These are phyloP conservation scores for Drosophila vallismaia DNA, from an alignment of 2,888 invertebrate species.

Conservation along the genomic window DNA sequence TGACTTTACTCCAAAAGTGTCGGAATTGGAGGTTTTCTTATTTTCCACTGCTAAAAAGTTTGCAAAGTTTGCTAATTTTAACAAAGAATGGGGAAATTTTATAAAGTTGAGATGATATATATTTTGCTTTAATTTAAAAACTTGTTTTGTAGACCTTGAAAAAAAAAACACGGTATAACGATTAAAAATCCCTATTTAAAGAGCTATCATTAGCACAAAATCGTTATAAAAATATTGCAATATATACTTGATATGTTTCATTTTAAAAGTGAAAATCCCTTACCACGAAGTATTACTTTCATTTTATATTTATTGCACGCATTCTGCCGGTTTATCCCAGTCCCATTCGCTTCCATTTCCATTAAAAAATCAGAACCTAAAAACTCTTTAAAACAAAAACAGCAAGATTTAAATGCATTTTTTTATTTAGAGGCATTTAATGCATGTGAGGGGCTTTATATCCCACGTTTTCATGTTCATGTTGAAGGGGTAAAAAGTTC, in stretches of 20 bases:
- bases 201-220: neutral
- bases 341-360: conserved; percentile 3
- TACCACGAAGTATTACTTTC: conserved; percentile 16
- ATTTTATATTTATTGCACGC: conserved; percentile 37
- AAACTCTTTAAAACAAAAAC: conserved; percentile 7
- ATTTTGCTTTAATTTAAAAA: too few relatives aligned
- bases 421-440: conserved; percentile 17
- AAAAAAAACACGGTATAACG: neutral
- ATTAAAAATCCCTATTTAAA: neutral
- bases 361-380: conserved; percentile 15
- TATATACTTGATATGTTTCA: neutral
- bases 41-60: neutral
- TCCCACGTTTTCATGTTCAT: neutral
- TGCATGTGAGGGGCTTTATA: conserved; percentile 3
- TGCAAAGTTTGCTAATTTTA: neutral
- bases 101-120: neutral
- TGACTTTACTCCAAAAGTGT: neutral
- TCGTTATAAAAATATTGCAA: neutral
- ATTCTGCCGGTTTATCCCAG: conserved; percentile 18
- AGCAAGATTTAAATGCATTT: conserved; percentile 15
- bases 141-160: too few relatives aligned
- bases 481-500: conserved; percentile 7
- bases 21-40: neutral
- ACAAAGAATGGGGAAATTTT: neutral
- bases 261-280: neutral